Conservation (phyloP, 2,113 vertebrate genomes). For the Phrynosoma blainvillii region DNA sequence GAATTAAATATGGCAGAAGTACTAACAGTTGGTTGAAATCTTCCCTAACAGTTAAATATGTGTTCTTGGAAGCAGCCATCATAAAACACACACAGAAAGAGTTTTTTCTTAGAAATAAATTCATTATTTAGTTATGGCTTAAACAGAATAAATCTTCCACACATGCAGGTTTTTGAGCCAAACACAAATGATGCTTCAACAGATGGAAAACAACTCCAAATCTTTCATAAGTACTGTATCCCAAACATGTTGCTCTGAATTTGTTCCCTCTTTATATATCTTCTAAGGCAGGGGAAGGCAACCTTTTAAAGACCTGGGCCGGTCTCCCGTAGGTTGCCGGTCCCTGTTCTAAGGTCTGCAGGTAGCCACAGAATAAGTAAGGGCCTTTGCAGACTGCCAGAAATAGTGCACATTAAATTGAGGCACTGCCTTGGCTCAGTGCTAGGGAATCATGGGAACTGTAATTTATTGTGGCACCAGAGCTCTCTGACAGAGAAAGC, state of each 20-base stretch:
- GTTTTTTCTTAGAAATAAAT: no score
- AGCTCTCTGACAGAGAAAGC: no score
- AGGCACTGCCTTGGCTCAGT: no score
- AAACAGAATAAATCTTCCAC: not conserved
- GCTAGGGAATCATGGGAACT: no score
- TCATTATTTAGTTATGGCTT: not conserved
- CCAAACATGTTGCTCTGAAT: not conserved
- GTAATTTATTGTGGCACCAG: no score
- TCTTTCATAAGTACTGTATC: not conserved
- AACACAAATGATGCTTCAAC: not conserved
- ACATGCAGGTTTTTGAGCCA: not conserved
- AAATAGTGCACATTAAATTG: no score
- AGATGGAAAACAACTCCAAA: not conserved
- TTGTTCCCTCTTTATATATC: not conserved
- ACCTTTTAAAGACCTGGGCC: no score
- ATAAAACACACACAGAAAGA: no score
- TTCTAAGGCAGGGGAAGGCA: not conserved
- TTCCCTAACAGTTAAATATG: not conserved
- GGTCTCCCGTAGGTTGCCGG: no score
- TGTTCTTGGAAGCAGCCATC: not conserved
- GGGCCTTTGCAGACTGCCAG: no score
- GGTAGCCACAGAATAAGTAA: not conserved
- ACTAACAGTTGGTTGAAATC: not conserved
- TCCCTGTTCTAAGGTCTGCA: not conserved
- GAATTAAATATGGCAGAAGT: not conserved